Evolutionary conservation across 2,797 vertebrate species (phyloP), one percentile per base, ranked within the genome.

Genomic region (Gymnoscopelus braueri): DNA sequence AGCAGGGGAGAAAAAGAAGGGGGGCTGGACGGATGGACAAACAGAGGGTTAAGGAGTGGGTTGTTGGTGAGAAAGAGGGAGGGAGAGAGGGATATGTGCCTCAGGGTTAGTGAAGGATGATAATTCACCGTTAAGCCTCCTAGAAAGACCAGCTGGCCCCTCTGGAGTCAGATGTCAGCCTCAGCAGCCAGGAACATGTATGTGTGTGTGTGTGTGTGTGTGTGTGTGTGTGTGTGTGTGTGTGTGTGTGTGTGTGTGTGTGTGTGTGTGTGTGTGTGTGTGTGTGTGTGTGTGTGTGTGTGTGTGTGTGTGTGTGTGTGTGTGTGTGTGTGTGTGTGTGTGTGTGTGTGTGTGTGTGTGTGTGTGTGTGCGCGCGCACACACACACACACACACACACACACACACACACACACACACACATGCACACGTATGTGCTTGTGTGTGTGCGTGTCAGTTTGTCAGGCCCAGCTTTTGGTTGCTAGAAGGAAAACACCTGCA

Each of bases 401-500:
- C 19, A 19, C 19, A 19, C 19, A 19, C 19, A 19, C 39, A 6
- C 35, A 8, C 35, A 3, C 35, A 6, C 35, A 6, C 35, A 29
- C 7, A 5, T 14, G 3, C 14, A 5, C 49, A 50, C 49, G 49
- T n/a, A 12, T 65, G 53, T 65, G 59, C 77, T 65, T 69, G 65
- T 68, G 52, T 69, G n/a, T 48, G 29, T 65, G 67, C 70, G 69
- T 53, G 69, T 5, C 13, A 50, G 44, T 74, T 39, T 63, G 61
- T 69, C 87, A 88, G 83, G 83, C 56, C 35, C 87, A 84, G 91
- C 87, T 84, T 87, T 90, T 84, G 39, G 88, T 80, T 81, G 91
- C 91, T 94, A 62, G 90, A 84, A 91, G 92, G 90, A 90, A 92
- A 93, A 92, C 91, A 93, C 92, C 91, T 94, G 92, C 91, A 93